Conservation (phyloP, 2,888 invertebrate genomes). For the Penaeus monodon region DNA sequence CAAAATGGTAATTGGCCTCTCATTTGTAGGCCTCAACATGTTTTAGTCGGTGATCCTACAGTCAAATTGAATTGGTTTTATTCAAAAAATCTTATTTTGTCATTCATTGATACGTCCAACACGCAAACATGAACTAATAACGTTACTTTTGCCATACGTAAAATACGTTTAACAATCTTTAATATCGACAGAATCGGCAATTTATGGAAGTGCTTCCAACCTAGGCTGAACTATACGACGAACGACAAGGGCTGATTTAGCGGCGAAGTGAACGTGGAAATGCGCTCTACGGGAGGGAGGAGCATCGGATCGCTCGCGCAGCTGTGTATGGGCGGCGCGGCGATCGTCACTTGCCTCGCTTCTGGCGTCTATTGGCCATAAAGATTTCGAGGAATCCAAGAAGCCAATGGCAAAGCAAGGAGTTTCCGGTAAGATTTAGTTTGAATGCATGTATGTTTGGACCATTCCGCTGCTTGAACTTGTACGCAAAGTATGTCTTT, state of each 20-base stretch:
- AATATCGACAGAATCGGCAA: too few relatives aligned
- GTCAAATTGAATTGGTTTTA: slow-evolving; percentile 4
- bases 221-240: slow-evolving; percentile 36
- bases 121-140: too few relatives aligned
- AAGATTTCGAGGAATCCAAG: slow-evolving; percentile 22
- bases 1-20: slow-evolving; percentile 5
- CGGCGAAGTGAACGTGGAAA: slow-evolving; percentile 28
- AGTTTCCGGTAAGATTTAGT: slow-evolving; percentile 32
- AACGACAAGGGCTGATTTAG: slow-evolving; percentile 13
- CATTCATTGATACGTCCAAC: slow-evolving; percentile 5
- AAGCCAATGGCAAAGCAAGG: slow-evolving; percentile 15
- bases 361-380: slow-evolving; percentile 28
- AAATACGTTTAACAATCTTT: not conserved
- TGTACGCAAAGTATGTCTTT: too few relatives aligned
- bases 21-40: slow-evolving; percentile 23
- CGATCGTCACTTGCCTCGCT: slow-evolving; percentile 32
- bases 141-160: not conserved
- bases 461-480: not conserved
- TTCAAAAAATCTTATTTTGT: not conserved
- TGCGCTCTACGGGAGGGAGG: slow-evolving; percentile 3
- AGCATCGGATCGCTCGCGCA: slow-evolving; percentile 10
- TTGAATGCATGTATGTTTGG: slow-evolving; percentile 11
- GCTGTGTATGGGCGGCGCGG: slow-evolving; percentile 10
- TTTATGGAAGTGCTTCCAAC: slow-evolving; percentile 9
- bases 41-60: not conserved